These are phyloP conservation scores for Neoascia interrupta DNA, from an alignment of 2,888 invertebrate genomes.

Conservation along the genomic window DNA sequence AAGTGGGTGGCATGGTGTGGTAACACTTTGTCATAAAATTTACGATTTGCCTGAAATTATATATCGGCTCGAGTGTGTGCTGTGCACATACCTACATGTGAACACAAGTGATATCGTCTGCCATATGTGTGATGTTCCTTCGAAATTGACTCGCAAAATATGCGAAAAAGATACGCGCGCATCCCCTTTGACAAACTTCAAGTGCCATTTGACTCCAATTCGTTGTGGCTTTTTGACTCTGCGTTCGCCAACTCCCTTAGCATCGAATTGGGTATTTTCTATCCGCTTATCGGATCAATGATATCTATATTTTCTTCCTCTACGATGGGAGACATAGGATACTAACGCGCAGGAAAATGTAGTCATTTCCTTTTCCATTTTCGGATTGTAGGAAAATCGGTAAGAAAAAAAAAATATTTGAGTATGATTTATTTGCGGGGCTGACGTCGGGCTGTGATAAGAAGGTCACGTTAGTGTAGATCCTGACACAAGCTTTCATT, in stretches of 20 bases:
- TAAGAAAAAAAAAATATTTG: constrained; percentile 35
- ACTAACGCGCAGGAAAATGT: constrained; percentile 33
- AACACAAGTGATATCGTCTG: constrained; percentile 24
- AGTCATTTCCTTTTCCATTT: constrained; percentile 50
- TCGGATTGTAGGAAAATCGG: constrained; percentile 8
- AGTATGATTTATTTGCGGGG: constrained; percentile 57
- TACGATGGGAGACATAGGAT: constrained; percentile 18
- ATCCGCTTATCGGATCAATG: constrained; percentile 59
- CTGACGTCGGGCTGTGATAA: constrained; percentile 2
- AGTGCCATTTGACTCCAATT: constrained; percentile 34
- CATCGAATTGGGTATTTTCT: constrained; percentile 30
- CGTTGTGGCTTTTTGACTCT: constrained; percentile 53
- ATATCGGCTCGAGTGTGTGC: not conserved
- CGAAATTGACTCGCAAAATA: no score
- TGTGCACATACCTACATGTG: constrained; percentile 9
- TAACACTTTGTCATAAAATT: constrained; percentile 54
- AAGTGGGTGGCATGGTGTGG: not conserved
- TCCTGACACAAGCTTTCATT: not conserved
- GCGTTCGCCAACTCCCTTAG: not conserved
- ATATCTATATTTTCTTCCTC: constrained; percentile 41
- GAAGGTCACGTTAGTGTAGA: not conserved
- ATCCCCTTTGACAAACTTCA: constrained; percentile 28
- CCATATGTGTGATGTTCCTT: constrained; percentile 3
- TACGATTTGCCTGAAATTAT: constrained; percentile 23
- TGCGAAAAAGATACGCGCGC: not conserved